phyloP scores from a whole-genome alignment of 2,113 vertebrate species.

The Scortum barcoo region DNA sequence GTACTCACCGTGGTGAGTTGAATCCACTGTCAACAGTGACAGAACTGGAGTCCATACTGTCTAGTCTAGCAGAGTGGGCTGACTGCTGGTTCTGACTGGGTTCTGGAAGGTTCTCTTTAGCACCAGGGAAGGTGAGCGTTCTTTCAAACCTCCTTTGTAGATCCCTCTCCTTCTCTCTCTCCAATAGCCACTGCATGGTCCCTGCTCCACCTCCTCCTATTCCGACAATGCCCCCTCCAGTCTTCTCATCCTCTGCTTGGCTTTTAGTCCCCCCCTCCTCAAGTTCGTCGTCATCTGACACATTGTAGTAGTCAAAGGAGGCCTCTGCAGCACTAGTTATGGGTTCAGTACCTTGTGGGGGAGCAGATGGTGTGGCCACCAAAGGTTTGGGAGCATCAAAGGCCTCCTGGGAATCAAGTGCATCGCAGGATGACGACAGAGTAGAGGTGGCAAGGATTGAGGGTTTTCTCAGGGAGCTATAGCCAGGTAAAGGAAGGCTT shows the following conservation, averaged over 20 bases:
- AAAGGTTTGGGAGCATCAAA: conserved; percentile 90
- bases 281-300: conserved; percentile 95
- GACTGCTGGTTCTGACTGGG: conserved; percentile 94
- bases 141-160: conserved; percentile 97
- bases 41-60: conserved; percentile 99
- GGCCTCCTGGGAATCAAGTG: conserved; percentile 90
- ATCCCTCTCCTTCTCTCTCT: conserved; percentile 95
- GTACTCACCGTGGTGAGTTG: conserved; percentile 98
- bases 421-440: conserved; percentile 85
- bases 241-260: conserved; percentile 81
- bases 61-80: conserved; percentile 95
- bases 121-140: conserved; percentile 94
- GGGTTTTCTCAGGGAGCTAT: conserved; percentile 90
- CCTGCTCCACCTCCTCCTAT: conserved; percentile 89
- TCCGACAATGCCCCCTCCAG: conserved; percentile 85
- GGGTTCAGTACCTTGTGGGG: conserved; percentile 85
- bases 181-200: conserved; percentile 97
- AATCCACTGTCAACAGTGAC: conserved; percentile 99
- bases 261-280: conserved; percentile 90
- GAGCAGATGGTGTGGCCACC: conserved; percentile 78
- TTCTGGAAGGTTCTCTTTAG: conserved; percentile 88
- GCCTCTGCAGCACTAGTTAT: conserved; percentile 87
- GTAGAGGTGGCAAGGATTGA: conserved; percentile 84
- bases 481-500: conserved; percentile 87
- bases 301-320: conserved; percentile 97